Evolutionary conservation across 2,888 invertebrate species (phyloP).

Genomic region (Zaprionus obscuricornis): DNA sequence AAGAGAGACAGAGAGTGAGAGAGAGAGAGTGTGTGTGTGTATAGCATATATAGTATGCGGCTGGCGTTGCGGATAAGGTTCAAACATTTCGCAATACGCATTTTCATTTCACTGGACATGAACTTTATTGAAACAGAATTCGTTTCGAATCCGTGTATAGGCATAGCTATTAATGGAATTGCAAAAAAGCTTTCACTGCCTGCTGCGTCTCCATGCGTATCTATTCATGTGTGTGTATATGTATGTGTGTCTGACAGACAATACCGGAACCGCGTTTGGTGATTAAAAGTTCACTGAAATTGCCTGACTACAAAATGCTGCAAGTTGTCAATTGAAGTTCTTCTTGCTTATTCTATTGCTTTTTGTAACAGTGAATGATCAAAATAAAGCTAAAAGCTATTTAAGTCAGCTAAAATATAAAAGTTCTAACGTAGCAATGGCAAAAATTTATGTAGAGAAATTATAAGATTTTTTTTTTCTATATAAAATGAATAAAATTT

Average conservation of each 20-base stretch:
- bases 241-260: constrained; percentile 9
- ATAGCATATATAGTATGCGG: no score
- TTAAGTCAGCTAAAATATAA: no score
- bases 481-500: no score
- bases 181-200: no score
- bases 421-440: no score
- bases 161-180: no score
- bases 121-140: constrained; percentile 41
- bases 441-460: no score
- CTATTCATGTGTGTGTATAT: no score
- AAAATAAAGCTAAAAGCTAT: no score
- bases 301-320: neutral
- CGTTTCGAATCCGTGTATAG: constrained; percentile 23
- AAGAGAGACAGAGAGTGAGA: neutral
- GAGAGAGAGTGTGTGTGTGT: constrained; percentile 10
- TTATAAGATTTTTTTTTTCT: no score
- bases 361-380: neutral
- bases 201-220: no score
- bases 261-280: constrained; percentile 17
- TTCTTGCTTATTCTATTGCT: constrained; percentile 2
- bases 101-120: constrained; percentile 50
- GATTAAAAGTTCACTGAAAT: constrained; percentile 23
- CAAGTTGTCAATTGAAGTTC: constrained; percentile 17
- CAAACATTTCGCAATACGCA: constrained; percentile 19
- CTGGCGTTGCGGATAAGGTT: constrained; percentile 54